Conservation (phyloP, 2,113 vertebrate species). For the Oreochromis spilurus region DNA sequence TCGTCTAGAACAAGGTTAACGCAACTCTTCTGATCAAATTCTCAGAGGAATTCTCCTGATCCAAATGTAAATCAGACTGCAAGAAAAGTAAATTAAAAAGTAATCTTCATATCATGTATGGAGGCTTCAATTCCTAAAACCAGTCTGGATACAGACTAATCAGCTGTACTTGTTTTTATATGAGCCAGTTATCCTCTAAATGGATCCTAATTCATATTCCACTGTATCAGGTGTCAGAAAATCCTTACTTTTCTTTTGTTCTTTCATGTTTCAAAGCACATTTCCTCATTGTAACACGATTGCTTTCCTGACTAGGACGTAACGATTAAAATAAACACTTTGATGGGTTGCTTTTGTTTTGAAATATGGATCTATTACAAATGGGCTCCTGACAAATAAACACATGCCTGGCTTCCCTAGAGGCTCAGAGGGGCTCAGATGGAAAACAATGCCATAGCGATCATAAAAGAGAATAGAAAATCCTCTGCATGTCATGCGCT, state of each 20-base stretch:
- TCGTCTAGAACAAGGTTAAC: constrained; percentile 45
- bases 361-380: constrained; percentile 58
- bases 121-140: constrained; percentile 3
- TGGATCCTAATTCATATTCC: constrained; percentile 2
- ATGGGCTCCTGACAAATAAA: constrained; percentile 66
- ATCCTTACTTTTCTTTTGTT: not conserved
- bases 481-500: constrained; percentile 46
- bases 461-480: constrained; percentile 59
- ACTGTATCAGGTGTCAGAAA: not conserved
- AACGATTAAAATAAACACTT: constrained; percentile 47
- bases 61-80: constrained; percentile 25
- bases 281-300: constrained; percentile 17
- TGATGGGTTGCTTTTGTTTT: constrained; percentile 58
- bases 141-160: constrained; percentile 2
- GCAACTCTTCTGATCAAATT: constrained; percentile 34
- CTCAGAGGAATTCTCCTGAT: constrained; percentile 21
- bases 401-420: constrained; percentile 50
- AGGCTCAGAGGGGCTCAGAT: constrained; percentile 42
- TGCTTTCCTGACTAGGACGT: constrained; percentile 9
- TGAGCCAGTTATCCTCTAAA: constrained; percentile 18
- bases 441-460: constrained; percentile 50
- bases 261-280: constrained; percentile 6
- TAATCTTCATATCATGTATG: constrained; percentile 12
- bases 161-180: not conserved
- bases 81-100: constrained; percentile 35